Evolutionary conservation across 2,113 vertebrate species (phyloP).

Genomic region (Pyrgilauda ruficollis): DNA sequence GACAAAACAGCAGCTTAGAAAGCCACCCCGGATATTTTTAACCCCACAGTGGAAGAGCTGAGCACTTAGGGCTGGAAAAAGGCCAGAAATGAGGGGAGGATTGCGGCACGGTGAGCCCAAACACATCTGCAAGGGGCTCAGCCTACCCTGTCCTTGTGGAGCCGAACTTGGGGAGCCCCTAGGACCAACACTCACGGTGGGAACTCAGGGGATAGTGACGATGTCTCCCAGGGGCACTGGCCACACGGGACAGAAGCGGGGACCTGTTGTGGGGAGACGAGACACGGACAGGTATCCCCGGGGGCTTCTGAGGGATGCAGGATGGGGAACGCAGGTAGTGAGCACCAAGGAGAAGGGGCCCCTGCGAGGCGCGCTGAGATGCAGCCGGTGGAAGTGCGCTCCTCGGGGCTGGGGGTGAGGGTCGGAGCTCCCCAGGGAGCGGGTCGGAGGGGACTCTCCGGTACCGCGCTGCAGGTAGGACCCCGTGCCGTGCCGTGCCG

Average conservation of each 20-base stretch:
- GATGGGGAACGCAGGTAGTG: neutral
- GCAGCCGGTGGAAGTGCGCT: neutral
- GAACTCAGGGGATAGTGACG: too few species aligned
- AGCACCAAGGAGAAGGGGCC: neutral
- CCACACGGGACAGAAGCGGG: neutral
- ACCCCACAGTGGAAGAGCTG: fast-evolving
- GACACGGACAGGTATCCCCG: too few species aligned
- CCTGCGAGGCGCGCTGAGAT: neutral
- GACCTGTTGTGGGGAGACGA: neutral
- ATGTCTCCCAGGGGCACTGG: neutral
- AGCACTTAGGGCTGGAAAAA: neutral
- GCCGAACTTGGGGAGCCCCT: neutral
- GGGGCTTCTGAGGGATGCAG: neutral
- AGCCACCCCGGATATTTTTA: neutral
- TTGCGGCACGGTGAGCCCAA: neutral
- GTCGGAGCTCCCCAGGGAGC: neutral
- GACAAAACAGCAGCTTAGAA: neutral
- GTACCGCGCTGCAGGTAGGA: neutral
- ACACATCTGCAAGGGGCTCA: fast-evolving
- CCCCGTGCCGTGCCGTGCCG: neutral
- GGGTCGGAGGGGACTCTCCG: too few species aligned
- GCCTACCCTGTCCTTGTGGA: neutral
- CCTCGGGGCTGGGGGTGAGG: neutral
- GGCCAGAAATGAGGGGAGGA: neutral
- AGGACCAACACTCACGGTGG: neutral